phyloP scores from a whole-genome alignment of 2,888 invertebrate genomes.

The Xestia xanthographa region DNA sequence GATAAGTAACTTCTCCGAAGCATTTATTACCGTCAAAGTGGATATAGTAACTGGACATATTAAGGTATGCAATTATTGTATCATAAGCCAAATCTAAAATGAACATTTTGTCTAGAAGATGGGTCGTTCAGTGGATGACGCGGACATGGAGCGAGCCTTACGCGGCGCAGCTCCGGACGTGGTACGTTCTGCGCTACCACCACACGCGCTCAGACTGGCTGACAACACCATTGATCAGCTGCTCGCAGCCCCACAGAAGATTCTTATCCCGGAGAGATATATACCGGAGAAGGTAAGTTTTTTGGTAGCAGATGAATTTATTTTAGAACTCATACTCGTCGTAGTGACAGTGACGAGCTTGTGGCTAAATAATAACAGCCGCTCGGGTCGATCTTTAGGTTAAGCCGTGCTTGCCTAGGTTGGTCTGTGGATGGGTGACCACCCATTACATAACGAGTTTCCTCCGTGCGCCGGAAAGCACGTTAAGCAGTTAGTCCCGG shows the following conservation, averaged over 20 bases:
- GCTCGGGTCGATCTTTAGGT: too few relatives aligned
- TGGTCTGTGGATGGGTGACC: too few relatives aligned
- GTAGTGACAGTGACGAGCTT: not conserved
- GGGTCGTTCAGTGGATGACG: conserved; percentile 94
- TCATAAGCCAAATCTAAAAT: not conserved
- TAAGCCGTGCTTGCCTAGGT: too few relatives aligned
- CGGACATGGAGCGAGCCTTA: conserved; percentile 96
- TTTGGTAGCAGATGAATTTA: not conserved
- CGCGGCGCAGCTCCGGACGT: conserved; percentile 95
- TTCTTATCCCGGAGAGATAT: conserved; percentile 97
- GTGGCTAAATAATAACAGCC: too few relatives aligned
- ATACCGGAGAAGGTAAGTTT: conserved; percentile 95
- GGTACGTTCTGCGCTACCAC: conserved; percentile 94
- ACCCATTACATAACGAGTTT: too few relatives aligned
- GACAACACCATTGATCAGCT: conserved; percentile 96
- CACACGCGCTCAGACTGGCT: conserved; percentile 90
- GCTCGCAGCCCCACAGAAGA: conserved; percentile 96
- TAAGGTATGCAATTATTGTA: too few relatives aligned
- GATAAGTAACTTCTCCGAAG: too few relatives aligned
- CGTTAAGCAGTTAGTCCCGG: too few relatives aligned
- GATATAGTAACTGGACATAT: too few relatives aligned
- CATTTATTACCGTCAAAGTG: too few relatives aligned
- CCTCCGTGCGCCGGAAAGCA: too few relatives aligned
- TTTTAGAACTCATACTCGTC: not conserved
- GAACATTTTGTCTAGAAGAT: conserved; percentile 73